Evolutionary conservation across 2,797 vertebrate species (phyloP), one percentile per base, ranked within the genome.

Genomic region (Leptatherina wallacei): DNA sequence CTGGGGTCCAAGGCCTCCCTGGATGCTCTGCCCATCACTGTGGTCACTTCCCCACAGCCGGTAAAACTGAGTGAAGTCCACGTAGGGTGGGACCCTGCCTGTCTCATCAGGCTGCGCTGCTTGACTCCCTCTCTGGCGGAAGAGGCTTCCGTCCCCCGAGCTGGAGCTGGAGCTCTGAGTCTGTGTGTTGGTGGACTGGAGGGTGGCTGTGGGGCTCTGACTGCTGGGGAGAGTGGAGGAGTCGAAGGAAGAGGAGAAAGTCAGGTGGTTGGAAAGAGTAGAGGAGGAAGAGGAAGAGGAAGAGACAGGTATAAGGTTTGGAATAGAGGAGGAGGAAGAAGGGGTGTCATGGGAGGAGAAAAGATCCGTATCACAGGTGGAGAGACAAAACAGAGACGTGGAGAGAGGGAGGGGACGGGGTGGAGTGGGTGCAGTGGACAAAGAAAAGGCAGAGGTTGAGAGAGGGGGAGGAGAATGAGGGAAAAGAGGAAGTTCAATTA

Each of bases 131-230:
- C 96, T 92, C 73, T 97, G 97, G 20, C 96, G 96, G 88, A 99
- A 99, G 42, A 99, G 94, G 75, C 94, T 94, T 40, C 97, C 97
- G 0, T 98, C 97, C 0, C 95, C 94, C 0, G 98, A 99, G 91
- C 97, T 98, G 60, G 97, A 98, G 93, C 97, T 99, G 95, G 97
- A 99, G 87, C 97, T 99, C 94, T 99, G 98, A 0, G 98, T 99
- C 92, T 98, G 97, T 0, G 97, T 98, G 90, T 96, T 97, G 88
- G 96, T 97, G 5, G 97, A 99, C 93, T 98, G 98, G 30, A 99
- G 96, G 0, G 98, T 99, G 87, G 96, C 94, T 0, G 97, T 98
- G 30, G 98, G 98, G 80, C 97, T 99, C 93, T 98, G 98, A 73
- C 96, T 99, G 88, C 2, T 73, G 78, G 77, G 69, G 40, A 65